Evolutionary conservation across 2,797 vertebrate species (phyloP).

Genomic region (Ceryle rudis): DNA sequence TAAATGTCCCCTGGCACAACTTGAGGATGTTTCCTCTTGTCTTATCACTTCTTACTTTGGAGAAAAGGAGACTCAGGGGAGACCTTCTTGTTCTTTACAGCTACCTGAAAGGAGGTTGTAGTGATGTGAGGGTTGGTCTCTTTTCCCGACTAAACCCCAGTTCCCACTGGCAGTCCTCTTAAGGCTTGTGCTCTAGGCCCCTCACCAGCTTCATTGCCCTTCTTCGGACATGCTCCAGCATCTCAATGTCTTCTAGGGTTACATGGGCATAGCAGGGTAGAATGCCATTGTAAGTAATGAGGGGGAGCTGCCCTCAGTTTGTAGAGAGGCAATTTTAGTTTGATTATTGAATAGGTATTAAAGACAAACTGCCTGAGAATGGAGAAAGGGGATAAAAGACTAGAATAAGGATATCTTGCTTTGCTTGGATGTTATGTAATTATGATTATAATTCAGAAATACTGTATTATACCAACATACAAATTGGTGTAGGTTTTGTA

Average conservation of each 20-base stretch:
- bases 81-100: no score
- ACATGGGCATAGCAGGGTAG: not conserved
- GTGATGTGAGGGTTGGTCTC: no score
- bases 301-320: not conserved
- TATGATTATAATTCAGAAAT: not conserved
- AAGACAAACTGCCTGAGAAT: not conserved
- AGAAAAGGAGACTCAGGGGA: no score
- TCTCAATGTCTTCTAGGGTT: not conserved
- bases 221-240: not conserved
- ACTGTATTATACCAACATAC: not conserved
- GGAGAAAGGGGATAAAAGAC: not conserved
- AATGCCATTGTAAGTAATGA: not conserved
- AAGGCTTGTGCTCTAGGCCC: not conserved
- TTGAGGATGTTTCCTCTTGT: not conserved
- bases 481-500: not conserved
- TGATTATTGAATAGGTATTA: not conserved
- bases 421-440: not conserved
- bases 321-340: not conserved
- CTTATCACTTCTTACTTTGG: not conserved
- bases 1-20: not conserved
- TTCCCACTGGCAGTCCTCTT: not conserved
- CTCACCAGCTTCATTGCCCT: not conserved
- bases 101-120: no score
- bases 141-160: not conserved
- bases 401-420: not conserved